These are phyloP conservation scores for Caenorhabditis virilis DNA, from an alignment of 2,888 invertebrate genomes.

Conservation along the genomic window DNA sequence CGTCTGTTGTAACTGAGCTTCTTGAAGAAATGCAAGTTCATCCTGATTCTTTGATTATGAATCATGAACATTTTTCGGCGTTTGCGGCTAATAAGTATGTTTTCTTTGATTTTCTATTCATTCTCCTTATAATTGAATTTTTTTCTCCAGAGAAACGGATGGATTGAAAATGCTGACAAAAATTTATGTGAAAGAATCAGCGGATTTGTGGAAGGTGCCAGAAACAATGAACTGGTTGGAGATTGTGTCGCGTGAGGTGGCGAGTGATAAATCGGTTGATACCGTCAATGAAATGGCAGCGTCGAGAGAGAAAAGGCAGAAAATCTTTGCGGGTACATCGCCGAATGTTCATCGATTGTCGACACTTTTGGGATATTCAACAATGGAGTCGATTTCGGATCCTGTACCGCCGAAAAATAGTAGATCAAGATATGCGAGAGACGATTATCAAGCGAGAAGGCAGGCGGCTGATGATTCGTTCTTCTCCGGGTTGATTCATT, in stretches of 20 bases:
- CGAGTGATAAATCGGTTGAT: slow-evolving; percentile 5
- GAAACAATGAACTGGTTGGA: slow-evolving; percentile 81
- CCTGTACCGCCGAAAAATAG: slow-evolving; percentile 40
- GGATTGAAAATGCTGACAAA: slow-evolving; percentile 78
- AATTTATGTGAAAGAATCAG: slow-evolving; percentile 78
- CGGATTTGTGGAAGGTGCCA: slow-evolving; percentile 79
- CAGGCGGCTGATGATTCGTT: slow-evolving; percentile 1
- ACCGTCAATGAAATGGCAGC: background rate
- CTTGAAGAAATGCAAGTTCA: slow-evolving; percentile 71
- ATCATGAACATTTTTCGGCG: slow-evolving; percentile 37
- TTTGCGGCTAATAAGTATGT: slow-evolving; percentile 27
- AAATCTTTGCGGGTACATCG: background rate
- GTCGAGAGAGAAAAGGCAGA: background rate
- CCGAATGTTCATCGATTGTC: background rate
- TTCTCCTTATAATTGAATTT: background rate
- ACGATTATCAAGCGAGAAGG: slow-evolving; percentile 3
- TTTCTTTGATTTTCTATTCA: background rate
- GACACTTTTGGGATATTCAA: background rate
- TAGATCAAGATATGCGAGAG: slow-evolving; percentile 13
- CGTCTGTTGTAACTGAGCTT: slow-evolving; percentile 78
- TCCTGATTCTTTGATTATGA: slow-evolving; percentile 49
- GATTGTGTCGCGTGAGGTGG: slow-evolving; percentile 69
- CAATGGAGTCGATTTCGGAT: slow-evolving; percentile 27
- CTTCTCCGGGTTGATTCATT: slow-evolving; percentile 12
- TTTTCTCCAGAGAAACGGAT: slow-evolving; percentile 56